phyloP scores from a whole-genome alignment of 2,888 invertebrate species.

The Cosmopolites sordidus region DNA sequence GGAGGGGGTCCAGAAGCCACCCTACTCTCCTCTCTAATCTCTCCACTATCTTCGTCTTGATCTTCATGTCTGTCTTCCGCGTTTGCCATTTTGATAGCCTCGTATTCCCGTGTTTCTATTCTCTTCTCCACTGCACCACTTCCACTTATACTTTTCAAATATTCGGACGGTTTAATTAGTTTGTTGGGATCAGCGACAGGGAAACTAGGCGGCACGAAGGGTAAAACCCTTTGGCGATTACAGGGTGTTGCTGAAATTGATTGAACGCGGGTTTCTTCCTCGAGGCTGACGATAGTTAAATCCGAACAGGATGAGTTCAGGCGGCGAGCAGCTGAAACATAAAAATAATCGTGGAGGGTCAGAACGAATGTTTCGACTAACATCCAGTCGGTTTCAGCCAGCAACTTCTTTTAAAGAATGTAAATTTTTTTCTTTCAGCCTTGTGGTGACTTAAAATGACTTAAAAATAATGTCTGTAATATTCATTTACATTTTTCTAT shows the following conservation, averaged over 20 bases:
- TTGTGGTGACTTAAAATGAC: too few relatives aligned
- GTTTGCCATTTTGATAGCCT: slow-evolving; percentile 1
- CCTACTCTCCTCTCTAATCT: slow-evolving; percentile 7
- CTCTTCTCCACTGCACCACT: slow-evolving; percentile 30
- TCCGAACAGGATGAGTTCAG: slow-evolving; percentile 49
- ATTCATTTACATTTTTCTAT: too few relatives aligned
- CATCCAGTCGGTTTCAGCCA: too few relatives aligned
- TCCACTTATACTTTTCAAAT: slow-evolving; percentile 76
- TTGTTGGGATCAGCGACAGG: slow-evolving; percentile 70
- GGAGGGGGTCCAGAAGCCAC: slow-evolving; percentile 52
- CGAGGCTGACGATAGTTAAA: slow-evolving; percentile 50
- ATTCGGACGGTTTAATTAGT: slow-evolving; percentile 89
- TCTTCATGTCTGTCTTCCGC: slow-evolving; percentile 43
- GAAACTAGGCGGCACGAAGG: slow-evolving; percentile 90
- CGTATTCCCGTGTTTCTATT: slow-evolving; percentile 9
- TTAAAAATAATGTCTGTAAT: too few relatives aligned
- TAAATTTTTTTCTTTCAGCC: too few relatives aligned
- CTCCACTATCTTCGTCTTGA: slow-evolving; percentile 17
- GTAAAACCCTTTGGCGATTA: slow-evolving; percentile 79
- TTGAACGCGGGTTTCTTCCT: slow-evolving; percentile 44
- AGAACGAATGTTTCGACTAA: too few relatives aligned
- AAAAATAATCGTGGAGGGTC: too few relatives aligned
- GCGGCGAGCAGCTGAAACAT: slow-evolving; percentile 43
- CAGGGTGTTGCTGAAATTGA: slow-evolving; percentile 55
- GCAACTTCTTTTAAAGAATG: too few relatives aligned